These are phyloP conservation scores for Heterohyrax brucei DNA, from an alignment of 2,797 vertebrate genomes.

Conservation along the genomic window DNA sequence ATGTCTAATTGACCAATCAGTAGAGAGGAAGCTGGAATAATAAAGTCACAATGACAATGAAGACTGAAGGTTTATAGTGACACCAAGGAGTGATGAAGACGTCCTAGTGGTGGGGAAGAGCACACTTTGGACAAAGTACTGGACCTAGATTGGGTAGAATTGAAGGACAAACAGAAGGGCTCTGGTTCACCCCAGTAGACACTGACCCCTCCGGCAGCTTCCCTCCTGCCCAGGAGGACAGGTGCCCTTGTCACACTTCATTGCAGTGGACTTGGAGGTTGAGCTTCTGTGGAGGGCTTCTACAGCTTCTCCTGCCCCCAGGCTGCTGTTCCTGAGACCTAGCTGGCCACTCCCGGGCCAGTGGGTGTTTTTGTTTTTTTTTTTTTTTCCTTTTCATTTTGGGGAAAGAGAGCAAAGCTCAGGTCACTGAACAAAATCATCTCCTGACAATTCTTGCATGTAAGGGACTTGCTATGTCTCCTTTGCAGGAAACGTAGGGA, in stretches of 20 bases:
- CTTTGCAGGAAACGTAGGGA: neutral
- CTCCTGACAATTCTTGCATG: neutral
- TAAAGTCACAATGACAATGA: neutral
- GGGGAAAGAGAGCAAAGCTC: neutral
- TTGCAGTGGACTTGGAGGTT: neutral
- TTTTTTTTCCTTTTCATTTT: neutral
- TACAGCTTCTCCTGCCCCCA: neutral
- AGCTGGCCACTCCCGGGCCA: neutral
- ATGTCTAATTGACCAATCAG: neutral
- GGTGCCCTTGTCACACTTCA: neutral
- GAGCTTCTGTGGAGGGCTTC: neutral
- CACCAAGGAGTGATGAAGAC: neutral
- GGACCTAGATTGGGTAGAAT: neutral
- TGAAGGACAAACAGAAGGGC: neutral
- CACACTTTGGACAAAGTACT: neutral
- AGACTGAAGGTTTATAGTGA: neutral
- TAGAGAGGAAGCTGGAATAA: neutral
- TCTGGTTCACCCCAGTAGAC: neutral
- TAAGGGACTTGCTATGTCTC: neutral
- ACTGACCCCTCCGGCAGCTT: neutral
- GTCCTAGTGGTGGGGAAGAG: neutral
- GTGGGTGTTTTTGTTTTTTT: too few species aligned
- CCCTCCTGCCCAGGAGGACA: neutral
- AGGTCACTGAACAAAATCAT: neutral
- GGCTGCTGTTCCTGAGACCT: neutral